These are phyloP conservation scores for Lytechinus pictus DNA, from an alignment of 35 echinoderm and acorn worm species.

Conservation along the genomic window DNA sequence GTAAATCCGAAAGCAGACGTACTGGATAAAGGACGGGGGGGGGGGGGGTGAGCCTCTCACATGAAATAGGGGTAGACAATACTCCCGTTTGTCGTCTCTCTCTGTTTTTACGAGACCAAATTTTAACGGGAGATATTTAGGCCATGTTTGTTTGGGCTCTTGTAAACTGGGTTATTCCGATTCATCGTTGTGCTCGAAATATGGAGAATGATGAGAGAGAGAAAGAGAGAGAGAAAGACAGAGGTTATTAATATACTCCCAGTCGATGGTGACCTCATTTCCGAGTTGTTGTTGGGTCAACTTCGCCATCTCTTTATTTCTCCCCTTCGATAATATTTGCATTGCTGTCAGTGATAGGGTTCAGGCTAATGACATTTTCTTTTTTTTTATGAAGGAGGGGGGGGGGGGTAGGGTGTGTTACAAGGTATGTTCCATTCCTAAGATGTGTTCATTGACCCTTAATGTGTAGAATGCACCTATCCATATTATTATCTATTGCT, in stretches of 20 bases:
- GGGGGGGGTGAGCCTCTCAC: neutral
- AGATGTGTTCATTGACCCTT: neutral
- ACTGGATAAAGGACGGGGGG: neutral
- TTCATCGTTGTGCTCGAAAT: neutral
- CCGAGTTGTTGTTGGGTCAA: slow-evolving; percentile 16
- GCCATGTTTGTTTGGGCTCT: slow-evolving; percentile 52
- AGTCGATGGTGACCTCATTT: slow-evolving; percentile 10
- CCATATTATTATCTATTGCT: neutral
- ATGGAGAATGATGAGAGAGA: too few relatives aligned
- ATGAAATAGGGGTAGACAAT: slow-evolving; percentile 18
- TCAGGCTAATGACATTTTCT: neutral
- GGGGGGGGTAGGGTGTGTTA: neutral
- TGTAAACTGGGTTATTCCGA: slow-evolving; percentile 21
- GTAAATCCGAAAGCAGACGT: neutral
- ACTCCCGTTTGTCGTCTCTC: slow-evolving; percentile 27
- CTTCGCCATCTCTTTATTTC: slow-evolving; percentile 2
- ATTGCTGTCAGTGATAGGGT: neutral
- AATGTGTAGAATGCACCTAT: neutral
- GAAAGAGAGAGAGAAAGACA: neutral
- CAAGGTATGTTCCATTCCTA: neutral
- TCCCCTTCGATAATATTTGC: slow-evolving; percentile 17
- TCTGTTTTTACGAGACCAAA: slow-evolving; percentile 55
- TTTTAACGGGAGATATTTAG: slow-evolving; percentile 46
- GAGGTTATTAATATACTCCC: neutral
- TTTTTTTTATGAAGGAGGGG: too few relatives aligned